phyloP scores from a whole-genome alignment of 2,888 invertebrate species.

The Drosophila macrothrix region DNA sequence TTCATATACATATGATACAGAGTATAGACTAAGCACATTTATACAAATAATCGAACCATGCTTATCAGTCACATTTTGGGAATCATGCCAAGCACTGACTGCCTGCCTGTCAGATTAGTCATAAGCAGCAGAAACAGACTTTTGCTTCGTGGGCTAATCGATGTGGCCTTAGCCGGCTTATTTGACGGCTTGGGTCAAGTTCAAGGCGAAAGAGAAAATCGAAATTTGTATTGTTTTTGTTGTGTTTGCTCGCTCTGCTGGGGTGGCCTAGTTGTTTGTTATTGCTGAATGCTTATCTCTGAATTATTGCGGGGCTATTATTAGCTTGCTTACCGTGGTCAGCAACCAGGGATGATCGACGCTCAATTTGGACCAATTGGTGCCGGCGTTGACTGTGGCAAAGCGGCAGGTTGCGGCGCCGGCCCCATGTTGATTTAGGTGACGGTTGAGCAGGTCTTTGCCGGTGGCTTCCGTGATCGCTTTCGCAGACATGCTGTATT shows the following conservation, averaged over 20 bases:
- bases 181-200: conserved; percentile 46
- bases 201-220: conserved; percentile 28
- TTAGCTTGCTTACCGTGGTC: conserved; percentile 87
- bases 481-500: conserved; percentile 94
- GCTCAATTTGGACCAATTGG: conserved; percentile 90
- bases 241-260: conserved; percentile 18
- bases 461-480: conserved; percentile 98
- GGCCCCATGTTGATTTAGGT: conserved; percentile 89
- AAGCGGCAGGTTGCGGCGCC: conserved; percentile 91
- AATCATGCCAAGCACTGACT: conserved; percentile 38
- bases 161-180: conserved; percentile 33
- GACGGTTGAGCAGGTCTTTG: conserved; percentile 95
- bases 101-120: conserved; percentile 51
- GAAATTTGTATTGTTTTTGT: not conserved
- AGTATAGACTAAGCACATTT: not conserved
- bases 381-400: conserved; percentile 91
- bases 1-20: not conserved
- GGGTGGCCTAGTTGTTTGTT: conserved; percentile 30
- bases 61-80: conserved; percentile 57
- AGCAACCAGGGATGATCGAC: conserved; percentile 94
- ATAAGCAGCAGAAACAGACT: conserved; percentile 33
- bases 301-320: conserved; percentile 1
- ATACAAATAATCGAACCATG: conserved; percentile 43
- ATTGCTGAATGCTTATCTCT: conserved; percentile 35
- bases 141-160: conserved; percentile 63